Evolutionary conservation across 2,113 vertebrate species (phyloP), one percentile per base, ranked within the genome.

Genomic region (Kryptolebias marmoratus): DNA sequence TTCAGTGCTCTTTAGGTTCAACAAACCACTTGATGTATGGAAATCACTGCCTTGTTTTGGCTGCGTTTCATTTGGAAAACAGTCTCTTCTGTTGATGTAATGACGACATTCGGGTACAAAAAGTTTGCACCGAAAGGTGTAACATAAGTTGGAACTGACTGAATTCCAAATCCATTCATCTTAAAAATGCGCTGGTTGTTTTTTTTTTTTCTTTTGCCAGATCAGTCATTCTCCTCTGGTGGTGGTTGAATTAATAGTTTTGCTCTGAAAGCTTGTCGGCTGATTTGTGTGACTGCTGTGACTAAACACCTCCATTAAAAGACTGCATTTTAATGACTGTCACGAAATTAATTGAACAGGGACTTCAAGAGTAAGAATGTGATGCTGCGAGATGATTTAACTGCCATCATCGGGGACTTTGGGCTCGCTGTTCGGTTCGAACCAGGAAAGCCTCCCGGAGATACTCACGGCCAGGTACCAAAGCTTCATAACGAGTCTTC

Each of bases 281-380:
- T 61, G 36, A 58, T 58, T 39, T 22, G 4, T 39, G 32, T 31
- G 49, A 67, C 61, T 45, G 30, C 22, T 22, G 52, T 49, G 64
- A 72, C 64, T 74, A 53, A 74, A 76, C 5, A 2, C 49, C 49
- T 62, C 28, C 60, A 0, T 31, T 32, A 50, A 62, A 57, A 56
- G 22, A 28, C 30, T 22, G 8, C 22, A 4, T 31, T 67, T 42
- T 80, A 36, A 67, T 47, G 12, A 28, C 31, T 53, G 48, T 48
- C 52, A 28, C 73, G n/a, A 61, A 66, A 56, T 79, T 0, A 48
- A 36, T 57, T 87, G 65, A 31, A 11, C 92, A 99, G 98, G 95
- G 98, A 99, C 92, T 98, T 99, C 91, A 99, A 99, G 94, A 99
- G 98, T 90, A 99, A 99, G 94, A 99, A 99, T 16, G 96, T 99